A percentile compares a stretch with the other conserved stretches of the same genome.
phyloP scores from a whole-genome alignment of 2,888 invertebrate genomes.

The Invenusta paracnida region DNA sequence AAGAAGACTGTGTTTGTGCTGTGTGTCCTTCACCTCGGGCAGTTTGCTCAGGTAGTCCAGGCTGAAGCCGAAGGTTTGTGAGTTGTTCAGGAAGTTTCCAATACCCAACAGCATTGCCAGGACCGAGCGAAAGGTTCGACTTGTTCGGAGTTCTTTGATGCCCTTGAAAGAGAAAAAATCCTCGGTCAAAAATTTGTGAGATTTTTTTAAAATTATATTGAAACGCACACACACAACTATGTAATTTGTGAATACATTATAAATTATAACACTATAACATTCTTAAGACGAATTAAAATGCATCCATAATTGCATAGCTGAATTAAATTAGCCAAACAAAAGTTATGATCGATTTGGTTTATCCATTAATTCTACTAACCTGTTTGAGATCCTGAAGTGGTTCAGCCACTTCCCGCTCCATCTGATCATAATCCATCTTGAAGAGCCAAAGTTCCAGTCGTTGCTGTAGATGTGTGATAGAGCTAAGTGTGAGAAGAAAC shows the following conservation, averaged over 20 bases:
- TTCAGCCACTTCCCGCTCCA: constrained; percentile 86
- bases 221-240: too few species aligned
- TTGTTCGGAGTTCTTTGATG: constrained; percentile 79
- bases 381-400: constrained; percentile 96
- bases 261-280: too few species aligned
- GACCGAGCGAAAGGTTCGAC: constrained; percentile 89
- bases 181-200: too few species aligned
- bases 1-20: constrained; percentile 92
- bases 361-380: not conserved
- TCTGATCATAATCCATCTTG: constrained; percentile 87
- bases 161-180: too few species aligned
- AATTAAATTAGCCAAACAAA: too few species aligned
- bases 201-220: too few species aligned
- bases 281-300: too few species aligned
- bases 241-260: too few species aligned
- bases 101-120: constrained; percentile 86
- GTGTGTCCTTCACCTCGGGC: constrained; percentile 96
- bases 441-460: constrained; percentile 94
- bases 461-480: constrained; percentile 87
- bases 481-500: constrained; percentile 88
- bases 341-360: too few species aligned
- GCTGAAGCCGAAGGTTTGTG: constrained; percentile 87
- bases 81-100: constrained; percentile 91
- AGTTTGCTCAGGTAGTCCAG: constrained; percentile 89
- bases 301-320: too few species aligned